Evolutionary conservation across 2,113 vertebrate species (phyloP).

Genomic region (Theropithecus gelada): DNA sequence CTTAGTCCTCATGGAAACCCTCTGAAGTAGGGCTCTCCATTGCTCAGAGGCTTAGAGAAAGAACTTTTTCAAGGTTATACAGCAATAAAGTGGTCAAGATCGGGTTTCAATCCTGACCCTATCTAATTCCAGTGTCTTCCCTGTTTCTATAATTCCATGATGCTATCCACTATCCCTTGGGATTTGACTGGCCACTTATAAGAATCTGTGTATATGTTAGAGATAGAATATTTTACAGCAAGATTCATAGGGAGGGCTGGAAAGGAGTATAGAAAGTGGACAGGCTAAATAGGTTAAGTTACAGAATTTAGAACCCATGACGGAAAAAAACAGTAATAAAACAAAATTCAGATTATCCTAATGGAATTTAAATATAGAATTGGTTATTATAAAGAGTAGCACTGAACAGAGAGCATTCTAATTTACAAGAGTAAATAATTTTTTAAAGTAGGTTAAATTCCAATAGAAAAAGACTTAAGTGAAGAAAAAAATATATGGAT

Average conservation of each 20-base stretch:
- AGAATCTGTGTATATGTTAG: neutral
- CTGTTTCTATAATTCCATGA: neutral
- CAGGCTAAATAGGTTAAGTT: neutral
- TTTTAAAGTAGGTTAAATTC: neutral
- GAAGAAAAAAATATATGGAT: neutral
- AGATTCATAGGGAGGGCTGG: neutral
- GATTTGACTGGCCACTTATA: neutral
- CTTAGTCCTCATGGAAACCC: neutral
- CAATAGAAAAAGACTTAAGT: neutral
- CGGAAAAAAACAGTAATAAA: neutral
- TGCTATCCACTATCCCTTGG: neutral
- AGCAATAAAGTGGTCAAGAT: neutral
- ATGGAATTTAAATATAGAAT: constrained; percentile 21
- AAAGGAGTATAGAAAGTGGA: neutral
- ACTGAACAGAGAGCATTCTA: neutral
- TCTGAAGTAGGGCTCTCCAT: neutral
- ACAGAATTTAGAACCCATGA: neutral
- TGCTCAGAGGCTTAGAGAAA: neutral
- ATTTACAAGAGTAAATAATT: neutral
- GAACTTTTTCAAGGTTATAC: neutral
- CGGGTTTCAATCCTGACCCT: neutral
- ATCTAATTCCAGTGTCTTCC: neutral
- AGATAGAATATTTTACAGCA: neutral
- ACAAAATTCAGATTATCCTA: neutral
- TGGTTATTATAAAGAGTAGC: neutral